These are phyloP conservation scores for Cichlasoma orientale DNA, from an alignment of 2,797 vertebrate species.

Conservation along the genomic window DNA sequence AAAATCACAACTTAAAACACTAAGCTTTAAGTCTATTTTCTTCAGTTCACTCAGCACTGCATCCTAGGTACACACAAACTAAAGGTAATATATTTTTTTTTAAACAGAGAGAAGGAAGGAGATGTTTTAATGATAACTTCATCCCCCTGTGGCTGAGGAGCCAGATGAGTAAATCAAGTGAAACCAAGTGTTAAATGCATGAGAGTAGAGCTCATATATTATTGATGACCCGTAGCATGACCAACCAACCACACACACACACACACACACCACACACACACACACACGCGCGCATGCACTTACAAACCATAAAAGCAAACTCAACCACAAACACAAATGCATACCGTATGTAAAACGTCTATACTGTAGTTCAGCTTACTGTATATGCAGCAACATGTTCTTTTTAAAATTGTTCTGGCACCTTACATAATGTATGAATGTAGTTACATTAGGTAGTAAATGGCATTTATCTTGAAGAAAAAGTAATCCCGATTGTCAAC, in stretches of 20 bases:
- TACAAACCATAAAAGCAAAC: constrained; percentile 7
- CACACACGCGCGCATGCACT: constrained; percentile 1
- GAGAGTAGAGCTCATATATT: constrained; percentile 70
- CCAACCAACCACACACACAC: constrained; percentile 46
- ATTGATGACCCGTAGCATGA: constrained; percentile 70
- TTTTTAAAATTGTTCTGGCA: too few species aligned
- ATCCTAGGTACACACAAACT: not conserved
- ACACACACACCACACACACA: constrained; percentile 2
- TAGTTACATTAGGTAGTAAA: not conserved
- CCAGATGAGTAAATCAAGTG: constrained; percentile 72
- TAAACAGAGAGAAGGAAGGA: constrained; percentile 11
- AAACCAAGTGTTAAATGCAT: constrained; percentile 75
- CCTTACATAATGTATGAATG: not conserved
- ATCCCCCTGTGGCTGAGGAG: constrained; percentile 45
- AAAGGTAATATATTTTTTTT: constrained; percentile 35
- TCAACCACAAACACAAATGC: constrained; percentile 18
- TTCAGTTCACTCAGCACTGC: not conserved
- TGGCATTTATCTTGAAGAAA: not conserved
- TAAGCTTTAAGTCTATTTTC: not conserved
- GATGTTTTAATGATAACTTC: constrained; percentile 67
- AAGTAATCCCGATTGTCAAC: not conserved
- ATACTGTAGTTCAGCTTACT: not conserved
- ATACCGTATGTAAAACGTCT: constrained; percentile 6
- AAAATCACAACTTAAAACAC: not conserved
- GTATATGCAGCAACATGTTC: constrained; percentile 3